A percentile compares a stretch with the other conserved stretches of the same genome.
phyloP scores from a whole-genome alignment of 2,888 invertebrate genomes.

The Prostheceraeus crozeri region DNA sequence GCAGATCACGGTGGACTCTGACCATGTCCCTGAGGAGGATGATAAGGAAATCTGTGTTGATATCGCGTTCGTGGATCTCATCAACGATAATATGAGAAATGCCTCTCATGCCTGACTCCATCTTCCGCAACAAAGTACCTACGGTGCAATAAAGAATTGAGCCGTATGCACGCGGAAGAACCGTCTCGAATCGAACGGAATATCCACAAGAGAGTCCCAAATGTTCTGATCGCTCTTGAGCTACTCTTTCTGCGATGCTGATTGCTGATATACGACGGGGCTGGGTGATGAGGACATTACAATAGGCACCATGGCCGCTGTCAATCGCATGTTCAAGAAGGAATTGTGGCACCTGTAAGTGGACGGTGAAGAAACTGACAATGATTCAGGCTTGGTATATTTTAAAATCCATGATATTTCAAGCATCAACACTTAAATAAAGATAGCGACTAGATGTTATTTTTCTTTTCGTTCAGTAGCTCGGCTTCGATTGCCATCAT shows the following conservation, averaged over 20 bases:
- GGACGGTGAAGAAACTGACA: background rate
- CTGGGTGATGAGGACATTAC: constrained; percentile 76
- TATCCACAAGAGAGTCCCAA: constrained; percentile 71
- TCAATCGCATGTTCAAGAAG: constrained; percentile 72
- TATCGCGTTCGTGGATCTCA: constrained; percentile 79
- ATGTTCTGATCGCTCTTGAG: constrained; percentile 76
- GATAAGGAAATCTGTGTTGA: constrained; percentile 78
- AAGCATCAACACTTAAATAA: no score
- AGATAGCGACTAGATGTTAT: no score
- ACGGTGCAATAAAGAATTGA: constrained; percentile 90
- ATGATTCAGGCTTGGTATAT: background rate
- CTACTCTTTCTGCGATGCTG: constrained; percentile 87
- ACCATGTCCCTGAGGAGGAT: constrained; percentile 91
- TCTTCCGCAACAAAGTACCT: constrained; percentile 77
- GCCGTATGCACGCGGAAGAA: constrained; percentile 82
- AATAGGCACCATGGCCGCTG: constrained; percentile 65
- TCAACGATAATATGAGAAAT: constrained; percentile 95
- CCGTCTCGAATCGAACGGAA: constrained; percentile 86
- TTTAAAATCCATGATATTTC: no score
- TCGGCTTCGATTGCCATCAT: no score
- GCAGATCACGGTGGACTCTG: constrained; percentile 77
- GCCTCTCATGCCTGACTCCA: constrained; percentile 84
- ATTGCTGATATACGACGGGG: constrained; percentile 91
- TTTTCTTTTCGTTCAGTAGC: no score
- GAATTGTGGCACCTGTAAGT: constrained; percentile 72